Evolutionary conservation across 2,113 vertebrate genomes (phyloP), one percentile per base, ranked within the genome.

Genomic region (Cynopterus brachyotis): DNA sequence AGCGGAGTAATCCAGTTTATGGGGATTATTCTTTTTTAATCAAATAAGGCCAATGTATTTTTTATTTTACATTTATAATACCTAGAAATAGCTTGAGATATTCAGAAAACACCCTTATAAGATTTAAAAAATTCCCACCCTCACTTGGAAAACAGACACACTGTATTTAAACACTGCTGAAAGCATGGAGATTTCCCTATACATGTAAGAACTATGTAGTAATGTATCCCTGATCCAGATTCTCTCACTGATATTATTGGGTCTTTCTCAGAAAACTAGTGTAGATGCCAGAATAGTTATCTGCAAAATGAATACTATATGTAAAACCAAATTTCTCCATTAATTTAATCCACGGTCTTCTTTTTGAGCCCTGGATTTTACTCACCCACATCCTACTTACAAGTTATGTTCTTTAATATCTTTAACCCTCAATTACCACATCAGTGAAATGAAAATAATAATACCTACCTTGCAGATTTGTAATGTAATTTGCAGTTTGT

Each of bases 11-110:
- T 76, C 24, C 35, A 67, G 22, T 45, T 70, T 76, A 32, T 88
- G 35, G 8, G 9, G 28, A 91, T 88, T 70, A 70, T 8, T 69
- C 96, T 95, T 87, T 78, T 82, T 86, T 90, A 60, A 83, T 82
- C 69, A 73, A 50, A 11, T 69, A 13, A 64, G 3, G 30, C 78
- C 9, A 42, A 32, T 80, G 26, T 55, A 26, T 83, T 72, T 59
- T 78, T 37, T 37, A 83, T 83, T 96, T 87, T 50, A 92, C 19
- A 9, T 67, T 73, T 76, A 37, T 69, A 75, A 60, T 75, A 69
- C 50, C 17, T 69, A 86, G 47, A 94, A 85, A 90, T 22, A 90
- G 19, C 40, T 13, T 86, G 40, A 85, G 22, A 20, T 75, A 35
- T 15, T n/a, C 16, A 82, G 47, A 67, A 91, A 94, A 60, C 9